Evolutionary conservation across 1,140 invertebrate species (phyloP), one percentile per base, ranked within the genome.

Genomic region (Plodia interpunctella): DNA sequence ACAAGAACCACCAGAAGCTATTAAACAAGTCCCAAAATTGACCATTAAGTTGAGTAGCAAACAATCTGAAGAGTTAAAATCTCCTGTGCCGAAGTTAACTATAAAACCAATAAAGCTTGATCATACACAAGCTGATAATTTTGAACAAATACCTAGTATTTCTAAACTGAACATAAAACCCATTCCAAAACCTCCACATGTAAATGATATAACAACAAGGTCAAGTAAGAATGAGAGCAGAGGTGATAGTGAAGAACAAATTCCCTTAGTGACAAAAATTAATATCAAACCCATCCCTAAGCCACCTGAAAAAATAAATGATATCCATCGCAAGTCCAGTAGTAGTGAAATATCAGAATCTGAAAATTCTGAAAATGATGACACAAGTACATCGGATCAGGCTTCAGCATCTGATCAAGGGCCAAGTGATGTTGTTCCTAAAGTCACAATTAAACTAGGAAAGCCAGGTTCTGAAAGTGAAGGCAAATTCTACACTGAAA

Each of bases 291-390:
- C 80, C 49, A 75, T 88, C n/a, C 74, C 66, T 13, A 89, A 79
- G 66, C 77, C 79, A 52, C 72, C 84, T 57, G 88, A 89, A 58
- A 87, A 84, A 68, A 78, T 87, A 21, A 83, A 88, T 76, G 81
- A 83, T 64, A 63, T 78, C 35, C 81, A 87, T 59, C 65, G 83
- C 49, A 87, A 86, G 69, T 90, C 87, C n/a, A 90, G 88, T 63
- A 90, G 87, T 52, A 90, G 88, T 80, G 88, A 90, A 76, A 84
- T 90, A 70, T 90, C 88, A 28, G 88, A 90, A 74, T 90, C 87
- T 9, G 88, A 90, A 74, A 84, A 75, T 70, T 90, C 88, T 35
- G 87, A 90, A 77, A 90, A 88, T 83, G 88, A 90, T 83, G 84
- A 90, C 62, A 84, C 74, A 53, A 88, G 84, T 63, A 87, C 86